A percentile compares a stretch with the other conserved stretches of the same genome.
Conservation (phyloP, 2,888 invertebrate genomes). For the Mechanitis messenoides region DNA sequence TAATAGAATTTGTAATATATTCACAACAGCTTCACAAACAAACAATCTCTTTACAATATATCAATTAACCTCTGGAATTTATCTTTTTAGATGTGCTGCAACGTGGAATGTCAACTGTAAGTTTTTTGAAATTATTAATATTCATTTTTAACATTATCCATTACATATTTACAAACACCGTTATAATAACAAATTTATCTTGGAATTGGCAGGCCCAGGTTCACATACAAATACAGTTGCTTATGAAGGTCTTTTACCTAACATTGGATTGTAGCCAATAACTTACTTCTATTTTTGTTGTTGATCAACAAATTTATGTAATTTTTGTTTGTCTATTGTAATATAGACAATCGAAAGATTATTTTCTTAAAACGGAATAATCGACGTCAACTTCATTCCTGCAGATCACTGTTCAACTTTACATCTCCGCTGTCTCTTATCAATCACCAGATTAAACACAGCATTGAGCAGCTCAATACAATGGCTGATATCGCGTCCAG, state of each 20-base stretch:
- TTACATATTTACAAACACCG: neutral
- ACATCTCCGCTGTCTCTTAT: neutral
- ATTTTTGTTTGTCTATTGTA: too few relatives aligned
- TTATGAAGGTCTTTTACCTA: too few relatives aligned
- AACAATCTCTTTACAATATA: neutral
- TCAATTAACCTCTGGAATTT: neutral
- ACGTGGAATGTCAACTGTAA: constrained; percentile 1
- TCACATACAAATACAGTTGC: too few relatives aligned
- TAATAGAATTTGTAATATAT: too few relatives aligned
- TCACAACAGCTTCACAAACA: too few relatives aligned
- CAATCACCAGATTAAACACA: neutral
- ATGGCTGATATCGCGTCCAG: neutral
- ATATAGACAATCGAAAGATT: too few relatives aligned
- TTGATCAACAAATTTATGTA: too few relatives aligned
- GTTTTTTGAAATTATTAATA: neutral
- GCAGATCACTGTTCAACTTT: neutral
- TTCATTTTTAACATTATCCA: neutral
- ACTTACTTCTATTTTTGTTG: too few relatives aligned
- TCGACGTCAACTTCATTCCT: too few relatives aligned
- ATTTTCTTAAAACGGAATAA: too few relatives aligned
- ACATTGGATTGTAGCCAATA: too few relatives aligned
- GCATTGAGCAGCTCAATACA: neutral
- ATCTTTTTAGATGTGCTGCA: constrained; percentile 7
- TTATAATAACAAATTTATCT: neutral
- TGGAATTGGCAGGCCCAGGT: neutral